Evolutionary conservation across 2,113 vertebrate species (phyloP).

Genomic region (Hydrochoerus hydrochaeris): DNA sequence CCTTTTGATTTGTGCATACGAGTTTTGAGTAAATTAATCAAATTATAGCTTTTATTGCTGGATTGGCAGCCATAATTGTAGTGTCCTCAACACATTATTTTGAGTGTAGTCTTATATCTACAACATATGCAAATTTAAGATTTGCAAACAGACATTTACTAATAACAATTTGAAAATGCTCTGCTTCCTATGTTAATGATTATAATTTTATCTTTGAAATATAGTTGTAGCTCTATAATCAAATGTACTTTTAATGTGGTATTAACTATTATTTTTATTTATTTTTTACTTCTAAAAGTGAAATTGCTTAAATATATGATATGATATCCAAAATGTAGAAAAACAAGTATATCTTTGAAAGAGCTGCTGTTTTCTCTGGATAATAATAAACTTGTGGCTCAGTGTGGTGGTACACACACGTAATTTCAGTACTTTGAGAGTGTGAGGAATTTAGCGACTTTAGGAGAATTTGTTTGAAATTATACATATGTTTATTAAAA

Average conservation of each 20-base stretch:
- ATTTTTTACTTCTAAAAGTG: not conserved
- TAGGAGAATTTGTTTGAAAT: not conserved
- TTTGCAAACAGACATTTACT: conserved; percentile 16
- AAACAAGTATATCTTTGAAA: not conserved
- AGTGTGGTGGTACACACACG: not conserved
- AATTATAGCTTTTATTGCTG: not conserved
- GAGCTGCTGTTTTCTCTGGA: not conserved
- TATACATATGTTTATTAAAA: not conserved
- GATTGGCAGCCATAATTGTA: not conserved
- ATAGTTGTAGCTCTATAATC: not conserved
- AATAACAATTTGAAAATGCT: conserved; percentile 29
- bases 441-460: not conserved
- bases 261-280: not conserved
- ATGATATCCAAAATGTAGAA: not conserved
- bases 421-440: not conserved
- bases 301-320: not conserved
- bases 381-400: not conserved
- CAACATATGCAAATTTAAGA: not conserved
- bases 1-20: not conserved
- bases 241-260: not conserved
- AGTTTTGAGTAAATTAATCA: conserved; percentile 35
- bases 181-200: not conserved
- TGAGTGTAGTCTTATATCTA: not conserved
- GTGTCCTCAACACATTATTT: not conserved
- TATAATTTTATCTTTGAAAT: conserved; percentile 14